phyloP scores from a whole-genome alignment of 2,797 vertebrate genomes.

The Dallia pectoralis region DNA sequence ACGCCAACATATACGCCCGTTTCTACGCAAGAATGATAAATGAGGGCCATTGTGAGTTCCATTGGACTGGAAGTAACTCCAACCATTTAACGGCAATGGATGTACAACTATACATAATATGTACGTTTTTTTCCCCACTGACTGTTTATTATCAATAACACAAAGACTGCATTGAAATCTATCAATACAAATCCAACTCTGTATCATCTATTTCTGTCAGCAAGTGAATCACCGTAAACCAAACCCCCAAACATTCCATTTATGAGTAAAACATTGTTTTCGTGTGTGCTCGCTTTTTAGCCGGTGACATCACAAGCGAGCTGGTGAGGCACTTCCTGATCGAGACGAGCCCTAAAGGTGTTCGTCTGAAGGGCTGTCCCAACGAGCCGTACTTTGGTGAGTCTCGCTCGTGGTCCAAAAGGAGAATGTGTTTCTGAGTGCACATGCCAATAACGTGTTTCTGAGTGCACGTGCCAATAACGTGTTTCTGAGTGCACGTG shows the following conservation, averaged over 20 bases:
- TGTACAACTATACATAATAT: too few relatives aligned
- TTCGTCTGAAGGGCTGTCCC: constrained; percentile 96
- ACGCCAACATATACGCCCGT: too few relatives aligned
- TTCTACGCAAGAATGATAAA: too few relatives aligned
- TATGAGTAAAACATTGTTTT: background rate
- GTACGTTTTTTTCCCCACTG: too few relatives aligned
- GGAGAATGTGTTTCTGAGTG: background rate
- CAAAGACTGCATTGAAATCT: too few relatives aligned
- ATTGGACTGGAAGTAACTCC: too few relatives aligned
- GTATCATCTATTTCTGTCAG: too few relatives aligned
- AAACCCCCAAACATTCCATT: background rate
- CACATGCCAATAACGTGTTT: background rate
- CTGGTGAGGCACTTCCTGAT: constrained; percentile 97
- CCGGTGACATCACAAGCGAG: constrained; percentile 87
- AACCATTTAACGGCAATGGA: too few relatives aligned
- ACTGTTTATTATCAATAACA: too few relatives aligned
- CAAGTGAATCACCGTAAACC: background rate
- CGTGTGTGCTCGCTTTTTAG: constrained; percentile 23
- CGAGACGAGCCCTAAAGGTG: constrained; percentile 91
- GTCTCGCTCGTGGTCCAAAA: constrained; percentile 1
- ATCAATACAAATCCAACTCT: too few relatives aligned
- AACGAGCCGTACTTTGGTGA: constrained; percentile 94
- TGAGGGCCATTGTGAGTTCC: too few relatives aligned
- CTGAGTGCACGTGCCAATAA: background rate
- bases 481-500: background rate